Evolutionary conservation across 2,113 vertebrate genomes (phyloP).

Genomic region (Lathamus discolor): DNA sequence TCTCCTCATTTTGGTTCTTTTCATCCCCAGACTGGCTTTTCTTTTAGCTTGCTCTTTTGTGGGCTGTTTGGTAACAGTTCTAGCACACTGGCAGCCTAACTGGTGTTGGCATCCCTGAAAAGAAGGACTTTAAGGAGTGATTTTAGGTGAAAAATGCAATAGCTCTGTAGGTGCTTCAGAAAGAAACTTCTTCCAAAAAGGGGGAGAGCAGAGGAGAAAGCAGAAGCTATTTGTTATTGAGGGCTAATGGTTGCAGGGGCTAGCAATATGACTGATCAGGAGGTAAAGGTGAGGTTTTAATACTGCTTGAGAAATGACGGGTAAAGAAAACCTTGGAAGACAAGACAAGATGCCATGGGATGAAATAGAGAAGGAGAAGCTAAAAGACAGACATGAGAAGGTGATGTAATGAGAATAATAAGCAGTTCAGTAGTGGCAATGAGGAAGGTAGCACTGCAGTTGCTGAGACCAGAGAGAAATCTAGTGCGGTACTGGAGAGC

Average conservation of each 20-base stretch:
- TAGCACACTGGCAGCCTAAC: background rate
- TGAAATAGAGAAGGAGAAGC: background rate
- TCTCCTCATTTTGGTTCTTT: background rate
- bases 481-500: background rate
- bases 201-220: background rate
- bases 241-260: background rate
- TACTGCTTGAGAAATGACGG: background rate
- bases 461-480: background rate
- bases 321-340: background rate
- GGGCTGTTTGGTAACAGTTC: background rate
- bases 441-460: background rate
- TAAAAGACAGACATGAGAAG: background rate
- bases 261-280: background rate
- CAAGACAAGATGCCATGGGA: background rate
- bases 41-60: background rate
- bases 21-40: background rate
- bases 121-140: background rate
- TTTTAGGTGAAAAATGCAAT: background rate
- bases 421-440: background rate
- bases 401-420: background rate
- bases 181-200: background rate
- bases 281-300: background rate
- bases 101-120: background rate
- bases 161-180: background rate
- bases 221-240: background rate